phyloP scores from a whole-genome alignment of 2,113 vertebrate species.

The Seriola rivoliana region DNA sequence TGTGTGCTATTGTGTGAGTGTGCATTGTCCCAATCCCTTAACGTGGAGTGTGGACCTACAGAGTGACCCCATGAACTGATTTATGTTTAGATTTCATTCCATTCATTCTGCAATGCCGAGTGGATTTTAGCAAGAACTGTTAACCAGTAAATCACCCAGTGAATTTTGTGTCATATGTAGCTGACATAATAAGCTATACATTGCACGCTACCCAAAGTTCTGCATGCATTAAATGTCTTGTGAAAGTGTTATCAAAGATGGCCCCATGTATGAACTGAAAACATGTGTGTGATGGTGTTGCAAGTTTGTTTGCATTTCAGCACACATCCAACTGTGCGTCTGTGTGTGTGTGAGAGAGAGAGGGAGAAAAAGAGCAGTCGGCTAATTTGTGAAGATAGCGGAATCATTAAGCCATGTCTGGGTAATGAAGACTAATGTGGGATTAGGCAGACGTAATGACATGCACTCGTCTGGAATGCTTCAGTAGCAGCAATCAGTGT shows the following conservation, averaged over 20 bases:
- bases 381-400: slow-evolving; percentile 58
- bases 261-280: slow-evolving; percentile 18
- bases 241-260: slow-evolving; percentile 9
- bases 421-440: slow-evolving; percentile 70
- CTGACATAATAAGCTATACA: slow-evolving; percentile 26
- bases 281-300: background rate
- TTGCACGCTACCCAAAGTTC: slow-evolving; percentile 23
- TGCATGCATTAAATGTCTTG: slow-evolving; percentile 22
- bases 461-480: slow-evolving; percentile 61
- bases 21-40: slow-evolving; percentile 32
- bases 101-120: slow-evolving; percentile 45
- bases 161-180: slow-evolving; percentile 46
- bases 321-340: background rate
- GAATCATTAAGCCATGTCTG: slow-evolving; percentile 55
- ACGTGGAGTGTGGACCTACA: slow-evolving; percentile 36
- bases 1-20: slow-evolving; percentile 12
- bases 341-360: slow-evolving; percentile 2
- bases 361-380: slow-evolving; percentile 10
- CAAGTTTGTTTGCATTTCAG: slow-evolving; percentile 9
- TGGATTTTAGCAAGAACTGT: slow-evolving; percentile 58
- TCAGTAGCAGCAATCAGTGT: slow-evolving; percentile 61
- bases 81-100: slow-evolving; percentile 72
- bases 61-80: slow-evolving; percentile 58
- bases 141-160: slow-evolving; percentile 65
- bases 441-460: slow-evolving; percentile 62